Evolutionary conservation across 2,797 vertebrate species (phyloP), one percentile per base, ranked within the genome.

Genomic region (Taeniopygia guttata): DNA sequence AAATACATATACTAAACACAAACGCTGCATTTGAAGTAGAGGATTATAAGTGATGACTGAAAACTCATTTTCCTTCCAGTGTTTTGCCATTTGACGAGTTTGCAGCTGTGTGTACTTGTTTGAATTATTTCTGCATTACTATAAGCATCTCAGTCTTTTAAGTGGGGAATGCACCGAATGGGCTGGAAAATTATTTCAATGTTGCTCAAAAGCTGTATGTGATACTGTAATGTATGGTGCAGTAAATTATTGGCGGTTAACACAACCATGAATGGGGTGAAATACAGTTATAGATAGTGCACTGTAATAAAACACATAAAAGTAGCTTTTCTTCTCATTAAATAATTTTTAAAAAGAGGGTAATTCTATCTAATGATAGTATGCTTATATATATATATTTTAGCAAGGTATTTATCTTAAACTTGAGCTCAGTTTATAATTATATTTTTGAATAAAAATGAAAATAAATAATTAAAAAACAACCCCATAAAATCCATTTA

Each of bases 121-220:
- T 77, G 67, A 95, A 92, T 93, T 67, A 60, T 89, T 86, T 87
- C 70, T 58, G 68, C 5, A 10, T 72, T 90, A 62, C 49, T 93
- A 29, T 68, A 27, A 86, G 7, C 77, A 74, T 80, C 56, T 87
- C 80, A 54, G 43, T 68, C 60, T 94, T 63, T 87, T 74, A 84
- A 66, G 62, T 80, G 73, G 64, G 15, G 34, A 90, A 89, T 89
- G 68, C 29, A 94, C 17, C 45, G 94, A 95, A 95, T 91, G 70
- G 76, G 77, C 67, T 92, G 86, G 75, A 95, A 95, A 91, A 85
- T 77, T 38, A 94, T 85, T 89, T 95, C 70, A 73, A 0, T 79
- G 74, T 76, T 91, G 32, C 72, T 84, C 78, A 87, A 45, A 82
- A 93, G 59, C 75, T 81, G 36, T 66, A 46, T 88, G 32, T 76